These are phyloP conservation scores for Pinctada fucata DNA, from an alignment of 2,888 invertebrate genomes.

Conservation along the genomic window DNA sequence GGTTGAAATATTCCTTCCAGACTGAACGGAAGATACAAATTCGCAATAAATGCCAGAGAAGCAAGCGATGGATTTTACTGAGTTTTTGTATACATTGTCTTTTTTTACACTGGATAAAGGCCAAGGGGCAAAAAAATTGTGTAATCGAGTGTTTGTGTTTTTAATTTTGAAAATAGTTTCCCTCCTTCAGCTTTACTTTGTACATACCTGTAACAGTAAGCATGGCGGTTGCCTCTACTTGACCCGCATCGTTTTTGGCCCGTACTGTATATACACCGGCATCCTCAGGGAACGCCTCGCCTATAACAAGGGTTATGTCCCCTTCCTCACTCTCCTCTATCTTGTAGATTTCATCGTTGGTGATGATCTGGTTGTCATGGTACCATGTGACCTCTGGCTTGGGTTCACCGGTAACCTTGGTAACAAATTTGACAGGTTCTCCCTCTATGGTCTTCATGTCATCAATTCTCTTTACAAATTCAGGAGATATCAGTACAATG, in stretches of 20 bases:
- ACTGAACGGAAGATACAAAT: too few relatives aligned
- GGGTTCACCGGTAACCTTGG: constrained; percentile 68
- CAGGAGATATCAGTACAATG: constrained; percentile 43
- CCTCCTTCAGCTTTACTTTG: background rate
- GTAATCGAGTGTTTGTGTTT: too few relatives aligned
- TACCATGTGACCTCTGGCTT: constrained; percentile 66
- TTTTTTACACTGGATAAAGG: too few relatives aligned
- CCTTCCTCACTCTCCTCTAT: constrained; percentile 61
- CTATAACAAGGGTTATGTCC: constrained; percentile 64
- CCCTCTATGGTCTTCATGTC: constrained; percentile 64
- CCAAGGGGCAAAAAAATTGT: too few relatives aligned
- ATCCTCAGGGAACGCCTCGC: constrained; percentile 80
- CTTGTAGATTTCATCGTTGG: constrained; percentile 83
- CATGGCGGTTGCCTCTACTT: constrained; percentile 79
- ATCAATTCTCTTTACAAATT: constrained; percentile 49
- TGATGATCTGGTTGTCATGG: constrained; percentile 75
- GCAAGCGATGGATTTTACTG: too few relatives aligned
- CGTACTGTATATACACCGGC: constrained; percentile 89
- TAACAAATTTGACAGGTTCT: constrained; percentile 66
- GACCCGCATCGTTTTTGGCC: constrained; percentile 84
- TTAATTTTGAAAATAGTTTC: background rate
- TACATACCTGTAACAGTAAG: constrained; percentile 62
- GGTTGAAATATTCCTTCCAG: too few relatives aligned
- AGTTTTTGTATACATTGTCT: too few relatives aligned
- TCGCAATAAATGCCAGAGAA: too few relatives aligned